phyloP scores from a whole-genome alignment of 2,888 invertebrate species.

The Anoncus sp. region DNA sequence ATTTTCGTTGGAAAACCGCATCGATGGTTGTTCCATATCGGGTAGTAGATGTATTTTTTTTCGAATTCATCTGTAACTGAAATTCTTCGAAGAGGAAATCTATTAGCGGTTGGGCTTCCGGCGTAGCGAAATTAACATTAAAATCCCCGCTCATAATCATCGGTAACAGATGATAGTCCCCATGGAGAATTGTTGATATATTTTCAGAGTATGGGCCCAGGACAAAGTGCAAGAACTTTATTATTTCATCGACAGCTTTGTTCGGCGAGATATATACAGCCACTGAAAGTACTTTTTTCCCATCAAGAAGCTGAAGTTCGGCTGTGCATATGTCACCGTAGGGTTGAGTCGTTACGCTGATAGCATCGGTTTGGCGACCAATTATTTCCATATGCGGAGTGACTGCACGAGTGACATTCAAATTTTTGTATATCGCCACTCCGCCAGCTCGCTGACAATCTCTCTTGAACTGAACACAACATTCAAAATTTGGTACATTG shows the following conservation, averaged over 20 bases:
- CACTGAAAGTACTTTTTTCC: constrained; percentile 29
- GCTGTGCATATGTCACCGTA: constrained; percentile 36
- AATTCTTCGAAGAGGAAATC: background rate
- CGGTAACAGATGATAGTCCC: too few relatives aligned
- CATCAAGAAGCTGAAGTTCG: too few relatives aligned
- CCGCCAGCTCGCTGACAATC: too few relatives aligned
- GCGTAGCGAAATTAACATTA: background rate
- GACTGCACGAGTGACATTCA: background rate
- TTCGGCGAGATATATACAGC: constrained; percentile 45
- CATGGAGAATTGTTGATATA: too few relatives aligned
- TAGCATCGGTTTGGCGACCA: background rate
- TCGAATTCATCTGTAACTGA: background rate
- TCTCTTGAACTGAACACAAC: too few relatives aligned
- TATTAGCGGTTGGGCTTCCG: background rate
- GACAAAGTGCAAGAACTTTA: constrained; percentile 28
- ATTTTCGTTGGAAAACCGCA: background rate
- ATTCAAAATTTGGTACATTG: too few relatives aligned
- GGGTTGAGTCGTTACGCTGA: background rate
- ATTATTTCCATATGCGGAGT: constrained; percentile 24
- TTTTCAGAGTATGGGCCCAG: too few relatives aligned
- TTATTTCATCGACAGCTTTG: constrained; percentile 17
- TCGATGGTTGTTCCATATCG: background rate
- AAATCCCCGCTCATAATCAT: background rate
- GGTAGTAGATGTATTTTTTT: background rate
- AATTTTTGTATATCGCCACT: background rate